Percentiles rank a stretch among this genome's conserved stretches.
These are phyloP conservation scores for Cerastis leucographa DNA, from an alignment of 2,888 invertebrate genomes.

Conservation along the genomic window DNA sequence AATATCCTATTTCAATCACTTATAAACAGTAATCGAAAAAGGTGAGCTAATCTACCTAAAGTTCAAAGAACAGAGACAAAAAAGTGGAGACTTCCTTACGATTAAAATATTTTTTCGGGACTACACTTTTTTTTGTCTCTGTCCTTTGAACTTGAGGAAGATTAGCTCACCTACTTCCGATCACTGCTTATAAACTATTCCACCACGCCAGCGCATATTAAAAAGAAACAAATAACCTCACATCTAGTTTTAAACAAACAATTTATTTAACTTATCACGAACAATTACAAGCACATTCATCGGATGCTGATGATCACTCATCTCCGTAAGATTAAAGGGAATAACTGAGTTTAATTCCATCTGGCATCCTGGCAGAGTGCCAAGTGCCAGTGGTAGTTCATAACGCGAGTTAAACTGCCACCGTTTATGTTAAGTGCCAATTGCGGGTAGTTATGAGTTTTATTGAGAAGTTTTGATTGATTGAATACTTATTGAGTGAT, in stretches of 20 bases:
- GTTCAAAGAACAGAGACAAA: too few relatives aligned
- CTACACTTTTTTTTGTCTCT: too few relatives aligned
- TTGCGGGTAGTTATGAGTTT: slow-evolving; percentile 11
- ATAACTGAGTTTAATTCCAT: slow-evolving; percentile 22
- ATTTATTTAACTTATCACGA: slow-evolving; percentile 45
- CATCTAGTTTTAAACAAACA: slow-evolving; percentile 18
- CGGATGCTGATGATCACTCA: slow-evolving; percentile 36
- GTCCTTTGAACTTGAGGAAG: too few relatives aligned
- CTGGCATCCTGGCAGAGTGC: slow-evolving; percentile 48
- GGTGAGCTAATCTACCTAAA: too few relatives aligned
- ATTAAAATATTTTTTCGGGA: too few relatives aligned
- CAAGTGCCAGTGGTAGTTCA: slow-evolving; percentile 44
- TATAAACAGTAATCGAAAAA: too few relatives aligned
- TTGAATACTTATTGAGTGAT: slow-evolving; percentile 1
- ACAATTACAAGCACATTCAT: slow-evolving; percentile 32
- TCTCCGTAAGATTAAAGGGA: slow-evolving; percentile 53
- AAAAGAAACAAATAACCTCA: slow-evolving; percentile 29
- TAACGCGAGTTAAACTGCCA: slow-evolving; percentile 41
- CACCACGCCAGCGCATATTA: background rate
- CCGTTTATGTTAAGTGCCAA: slow-evolving; percentile 45
- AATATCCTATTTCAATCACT: background rate
- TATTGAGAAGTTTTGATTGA: slow-evolving; percentile 26
- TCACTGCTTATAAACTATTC: background rate
- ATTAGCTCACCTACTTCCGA: too few relatives aligned
- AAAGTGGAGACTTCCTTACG: too few relatives aligned